These are phyloP conservation scores for Cromileptes altivelis DNA, from an alignment of 2,113 vertebrate species.

Conservation along the genomic window DNA sequence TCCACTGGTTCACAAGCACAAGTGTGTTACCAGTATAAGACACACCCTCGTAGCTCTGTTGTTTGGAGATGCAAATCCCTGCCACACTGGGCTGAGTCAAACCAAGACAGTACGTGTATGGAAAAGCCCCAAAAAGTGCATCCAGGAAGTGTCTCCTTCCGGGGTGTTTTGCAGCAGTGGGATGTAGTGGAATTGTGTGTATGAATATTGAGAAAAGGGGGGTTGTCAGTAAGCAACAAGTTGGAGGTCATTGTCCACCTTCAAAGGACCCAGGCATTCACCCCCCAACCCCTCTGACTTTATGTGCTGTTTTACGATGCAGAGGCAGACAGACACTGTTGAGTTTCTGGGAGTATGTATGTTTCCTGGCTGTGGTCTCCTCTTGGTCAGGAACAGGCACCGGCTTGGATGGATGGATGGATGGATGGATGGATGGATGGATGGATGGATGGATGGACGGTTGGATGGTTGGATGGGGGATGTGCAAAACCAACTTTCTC, in stretches of 20 bases:
- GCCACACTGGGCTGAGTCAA: no score
- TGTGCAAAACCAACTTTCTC: slow-evolving; percentile 67
- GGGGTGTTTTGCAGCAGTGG: slow-evolving; percentile 11
- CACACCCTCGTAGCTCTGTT: no score
- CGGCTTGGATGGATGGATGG: slow-evolving; percentile 10
- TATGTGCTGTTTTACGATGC: slow-evolving; percentile 74
- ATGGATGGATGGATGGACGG: slow-evolving; percentile 22
- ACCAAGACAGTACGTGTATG: no score
- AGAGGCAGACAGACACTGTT: slow-evolving; percentile 68
- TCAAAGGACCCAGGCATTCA: slow-evolving; percentile 65
- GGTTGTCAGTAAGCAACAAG: slow-evolving; percentile 67
- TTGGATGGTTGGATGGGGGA: slow-evolving; percentile 36
- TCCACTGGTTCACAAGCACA: no score
- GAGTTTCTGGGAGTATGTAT: slow-evolving; percentile 26
- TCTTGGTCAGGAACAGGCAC: slow-evolving; percentile 6
- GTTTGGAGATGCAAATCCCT: no score
- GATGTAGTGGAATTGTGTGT: slow-evolving; percentile 34
- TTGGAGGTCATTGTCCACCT: slow-evolving; percentile 82
- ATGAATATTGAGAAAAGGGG: slow-evolving; percentile 31
- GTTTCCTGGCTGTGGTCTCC: slow-evolving; percentile 18
- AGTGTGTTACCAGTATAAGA: no score
- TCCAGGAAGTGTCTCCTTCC: slow-evolving; percentile 36
- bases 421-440: slow-evolving; percentile 4
- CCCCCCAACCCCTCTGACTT: slow-evolving; percentile 42
- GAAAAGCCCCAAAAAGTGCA: neutral